Percentiles rank a stretch among this genome's conserved stretches.
Conservation (phyloP, 1,140 invertebrate species). For the Cherax quadricarinatus region DNA sequence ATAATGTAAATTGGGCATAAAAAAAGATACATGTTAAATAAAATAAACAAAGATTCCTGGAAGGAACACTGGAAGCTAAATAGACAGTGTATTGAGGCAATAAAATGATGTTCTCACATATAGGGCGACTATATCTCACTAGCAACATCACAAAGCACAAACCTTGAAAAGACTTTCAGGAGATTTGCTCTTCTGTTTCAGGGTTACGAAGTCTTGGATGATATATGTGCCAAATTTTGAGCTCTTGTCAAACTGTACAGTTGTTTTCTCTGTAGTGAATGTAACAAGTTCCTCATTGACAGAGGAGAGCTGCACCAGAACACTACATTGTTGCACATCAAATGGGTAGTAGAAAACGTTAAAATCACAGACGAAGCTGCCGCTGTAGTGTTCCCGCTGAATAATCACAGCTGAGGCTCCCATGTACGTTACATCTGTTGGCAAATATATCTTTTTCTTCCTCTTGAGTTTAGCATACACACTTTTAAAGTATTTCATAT, state of each 20-base stretch:
- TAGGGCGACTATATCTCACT: too few relatives aligned
- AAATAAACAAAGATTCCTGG: too few relatives aligned
- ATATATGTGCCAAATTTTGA: background rate
- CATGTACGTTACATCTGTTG: background rate
- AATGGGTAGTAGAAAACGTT: constrained; percentile 60
- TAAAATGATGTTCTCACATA: too few relatives aligned
- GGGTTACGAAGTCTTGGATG: background rate
- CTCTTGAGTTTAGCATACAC: constrained; percentile 39
- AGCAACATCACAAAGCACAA: too few relatives aligned
- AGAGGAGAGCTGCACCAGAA: constrained; percentile 51
- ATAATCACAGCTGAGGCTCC: constrained; percentile 9
- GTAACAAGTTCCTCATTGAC: constrained; percentile 41
- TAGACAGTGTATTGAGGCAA: too few relatives aligned
- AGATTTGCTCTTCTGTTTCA: background rate
- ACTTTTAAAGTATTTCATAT: too few relatives aligned
- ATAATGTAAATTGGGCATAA: too few relatives aligned
- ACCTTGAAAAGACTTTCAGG: background rate
- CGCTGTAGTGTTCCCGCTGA: constrained; percentile 50
- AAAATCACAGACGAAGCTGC: constrained; percentile 55
- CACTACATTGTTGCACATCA: constrained; percentile 44
- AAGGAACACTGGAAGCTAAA: too few relatives aligned
- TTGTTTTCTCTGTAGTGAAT: background rate
- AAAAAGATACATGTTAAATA: too few relatives aligned
- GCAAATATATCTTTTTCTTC: too few relatives aligned
- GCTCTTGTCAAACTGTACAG: background rate